Evolutionary conservation across 2,888 invertebrate genomes (phyloP), one percentile per base, ranked within the genome.

Genomic region (Achlya flavicornis): DNA sequence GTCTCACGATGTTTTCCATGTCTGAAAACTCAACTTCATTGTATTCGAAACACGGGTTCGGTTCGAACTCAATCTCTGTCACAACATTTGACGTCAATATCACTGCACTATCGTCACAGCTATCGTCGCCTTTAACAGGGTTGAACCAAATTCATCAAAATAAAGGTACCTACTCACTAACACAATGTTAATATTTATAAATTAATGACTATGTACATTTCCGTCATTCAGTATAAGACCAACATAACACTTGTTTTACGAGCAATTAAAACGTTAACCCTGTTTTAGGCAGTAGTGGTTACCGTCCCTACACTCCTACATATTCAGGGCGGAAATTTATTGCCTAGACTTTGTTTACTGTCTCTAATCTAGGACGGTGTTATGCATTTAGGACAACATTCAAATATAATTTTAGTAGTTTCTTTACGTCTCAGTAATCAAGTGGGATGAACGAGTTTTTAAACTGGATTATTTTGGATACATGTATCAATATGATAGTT

Each of bases 271-370:
- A 48, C 67, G 67, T 74, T 74, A 72, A 71, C 74, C 74, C 62
- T 66, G 63, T 67, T 71, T 64, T 46, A 26, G 53, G 61, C 58
- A 43, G 41, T 41, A 3, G 41, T 41, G 41, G 41, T 41, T 41
- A 41, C 41, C 41, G 12, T 12, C 12, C 33, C 46, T 38, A 48
- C 43, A 53, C 64, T 64, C 48, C 62, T 63, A 63, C 63, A 61
- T 64, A 62, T 65, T 64, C 67, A 66, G 67, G 64, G 67, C 70
- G 69, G 69, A 63, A 70, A 68, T 68, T 68, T 68, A 69, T 60
- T 19, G 35, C 41, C 41, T 69, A 63, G 67, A 66, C 64, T 64
- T 65, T 72, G 72, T 72, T 71, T 72, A 71, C 69, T 63, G 59
- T 59, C 43, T 59, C 10, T 53, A 7, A 59, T 60, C 60, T 60